Evolutionary conservation across 2,797 vertebrate genomes (phyloP).

Genomic region (Dendrocincla fuliginosa): DNA sequence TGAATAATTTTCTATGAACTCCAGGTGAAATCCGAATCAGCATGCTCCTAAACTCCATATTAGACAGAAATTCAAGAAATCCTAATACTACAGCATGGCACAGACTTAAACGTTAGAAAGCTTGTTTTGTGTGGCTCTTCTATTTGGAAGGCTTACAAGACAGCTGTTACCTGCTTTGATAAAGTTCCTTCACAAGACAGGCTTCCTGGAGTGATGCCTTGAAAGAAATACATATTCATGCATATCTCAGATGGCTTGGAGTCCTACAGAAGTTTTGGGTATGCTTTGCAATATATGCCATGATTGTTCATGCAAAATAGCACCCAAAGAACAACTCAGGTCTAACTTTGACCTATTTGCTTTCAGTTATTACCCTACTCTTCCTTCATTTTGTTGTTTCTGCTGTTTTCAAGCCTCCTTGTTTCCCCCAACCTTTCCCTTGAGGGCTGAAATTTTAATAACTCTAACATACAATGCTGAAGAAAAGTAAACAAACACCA

Average conservation of each 20-base stretch:
- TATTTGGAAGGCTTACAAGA: conserved; percentile 38
- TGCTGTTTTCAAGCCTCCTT: not conserved
- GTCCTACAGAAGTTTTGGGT: conserved; percentile 7
- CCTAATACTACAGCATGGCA: not conserved
- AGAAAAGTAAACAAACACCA: not conserved
- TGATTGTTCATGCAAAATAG: not conserved
- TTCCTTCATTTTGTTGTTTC: not conserved
- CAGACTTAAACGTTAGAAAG: conserved; percentile 1
- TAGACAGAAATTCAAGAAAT: not conserved
- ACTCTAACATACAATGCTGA: not conserved
- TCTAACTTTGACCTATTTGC: not conserved
- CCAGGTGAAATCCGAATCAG: not conserved
- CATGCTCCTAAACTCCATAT: not conserved
- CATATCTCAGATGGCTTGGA: not conserved
- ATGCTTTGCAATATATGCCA: not conserved
- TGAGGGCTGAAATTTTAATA: conserved; percentile 4
- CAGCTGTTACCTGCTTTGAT: conserved; percentile 43
- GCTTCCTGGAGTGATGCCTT: conserved; percentile 32
- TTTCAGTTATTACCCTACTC: not conserved
- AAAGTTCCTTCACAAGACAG: conserved; percentile 45
- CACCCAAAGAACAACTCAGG: not conserved
- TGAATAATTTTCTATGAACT: not conserved
- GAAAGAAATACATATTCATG: conserved; percentile 34
- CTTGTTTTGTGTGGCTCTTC: conserved; percentile 25
- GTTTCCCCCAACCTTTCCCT: not conserved